Conservation (phyloP, 1,140 invertebrate species). For the Eumeta japonica region DNA sequence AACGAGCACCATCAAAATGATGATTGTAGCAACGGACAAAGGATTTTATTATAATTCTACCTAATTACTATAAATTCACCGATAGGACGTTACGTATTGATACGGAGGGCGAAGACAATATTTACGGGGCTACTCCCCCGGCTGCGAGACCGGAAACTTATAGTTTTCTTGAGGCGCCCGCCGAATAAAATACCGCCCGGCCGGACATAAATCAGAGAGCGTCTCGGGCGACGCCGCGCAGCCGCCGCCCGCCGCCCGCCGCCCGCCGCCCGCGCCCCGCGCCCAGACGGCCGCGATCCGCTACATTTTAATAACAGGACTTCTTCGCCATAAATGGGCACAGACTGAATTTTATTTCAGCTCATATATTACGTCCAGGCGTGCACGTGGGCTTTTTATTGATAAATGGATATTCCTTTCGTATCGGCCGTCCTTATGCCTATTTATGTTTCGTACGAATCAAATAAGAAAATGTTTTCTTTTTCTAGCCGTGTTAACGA, state of each 20-base stretch:
- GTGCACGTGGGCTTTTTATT: constrained; percentile 27
- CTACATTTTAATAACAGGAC: constrained; percentile 55
- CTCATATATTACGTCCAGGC: constrained; percentile 35
- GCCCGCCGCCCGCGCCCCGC: constrained; percentile 17
- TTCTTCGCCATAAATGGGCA: constrained; percentile 43
- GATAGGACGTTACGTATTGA: constrained; percentile 31
- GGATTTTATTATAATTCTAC: background rate
- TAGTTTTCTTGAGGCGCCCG: constrained; percentile 56
- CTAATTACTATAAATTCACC: background rate
- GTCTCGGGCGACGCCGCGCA: constrained; percentile 37
- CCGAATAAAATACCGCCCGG: constrained; percentile 53
- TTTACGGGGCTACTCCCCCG: constrained; percentile 50
- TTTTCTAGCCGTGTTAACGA: background rate
- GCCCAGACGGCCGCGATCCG: constrained; percentile 20
- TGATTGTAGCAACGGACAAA: too few species aligned
- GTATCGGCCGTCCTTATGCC: background rate
- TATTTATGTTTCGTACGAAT: constrained; percentile 23
- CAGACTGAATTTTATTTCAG: constrained; percentile 50
- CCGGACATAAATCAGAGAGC: constrained; percentile 47
- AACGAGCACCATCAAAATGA: too few species aligned
- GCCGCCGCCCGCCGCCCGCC: constrained; percentile 21
- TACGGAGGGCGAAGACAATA: constrained; percentile 47
- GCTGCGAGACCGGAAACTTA: constrained; percentile 55
- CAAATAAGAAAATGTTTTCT: constrained; percentile 5
- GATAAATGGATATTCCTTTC: background rate